phyloP scores from a whole-genome alignment of 1,140 invertebrate genomes.

The Apolygus lucorum region DNA sequence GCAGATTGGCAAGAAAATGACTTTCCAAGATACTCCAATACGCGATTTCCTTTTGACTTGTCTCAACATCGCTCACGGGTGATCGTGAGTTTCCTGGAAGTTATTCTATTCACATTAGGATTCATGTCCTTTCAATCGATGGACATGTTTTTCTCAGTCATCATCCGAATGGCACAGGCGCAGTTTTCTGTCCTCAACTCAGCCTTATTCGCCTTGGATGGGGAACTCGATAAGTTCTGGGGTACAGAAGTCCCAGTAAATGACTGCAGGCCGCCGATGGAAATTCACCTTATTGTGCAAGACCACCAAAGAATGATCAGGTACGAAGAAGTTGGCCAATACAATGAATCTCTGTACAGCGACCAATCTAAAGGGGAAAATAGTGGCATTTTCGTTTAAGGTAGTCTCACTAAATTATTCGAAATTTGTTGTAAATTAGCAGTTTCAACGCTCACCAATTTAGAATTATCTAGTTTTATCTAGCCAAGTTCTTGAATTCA shows the following conservation, averaged over 20 bases:
- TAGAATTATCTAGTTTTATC: too few species aligned
- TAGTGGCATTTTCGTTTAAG: not conserved
- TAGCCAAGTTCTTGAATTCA: too few species aligned
- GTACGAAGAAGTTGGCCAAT: not conserved
- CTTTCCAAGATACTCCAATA: not conserved
- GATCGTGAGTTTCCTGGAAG: not conserved
- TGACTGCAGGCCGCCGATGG: not conserved
- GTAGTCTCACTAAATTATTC: too few species aligned
- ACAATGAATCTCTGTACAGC: not conserved
- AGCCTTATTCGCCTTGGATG: not conserved
- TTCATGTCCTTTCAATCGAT: not conserved
- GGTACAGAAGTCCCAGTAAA: not conserved
- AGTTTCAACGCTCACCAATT: too few species aligned
- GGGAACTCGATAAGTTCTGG: not conserved
- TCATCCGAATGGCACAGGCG: not conserved
- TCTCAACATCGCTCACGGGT: not conserved
- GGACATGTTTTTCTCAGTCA: not conserved
- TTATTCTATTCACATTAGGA: not conserved
- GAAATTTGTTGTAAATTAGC: too few species aligned
- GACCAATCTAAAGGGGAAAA: not conserved
- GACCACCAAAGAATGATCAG: slow-evolving; percentile 1
- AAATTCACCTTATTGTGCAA: not conserved
- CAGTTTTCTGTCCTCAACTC: not conserved
- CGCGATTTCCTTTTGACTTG: not conserved
- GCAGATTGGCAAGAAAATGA: not conserved